A percentile compares a stretch with the other conserved stretches of the same genome.
phyloP scores from a whole-genome alignment of 2,888 invertebrate species.

The Agriotes lineatus region DNA sequence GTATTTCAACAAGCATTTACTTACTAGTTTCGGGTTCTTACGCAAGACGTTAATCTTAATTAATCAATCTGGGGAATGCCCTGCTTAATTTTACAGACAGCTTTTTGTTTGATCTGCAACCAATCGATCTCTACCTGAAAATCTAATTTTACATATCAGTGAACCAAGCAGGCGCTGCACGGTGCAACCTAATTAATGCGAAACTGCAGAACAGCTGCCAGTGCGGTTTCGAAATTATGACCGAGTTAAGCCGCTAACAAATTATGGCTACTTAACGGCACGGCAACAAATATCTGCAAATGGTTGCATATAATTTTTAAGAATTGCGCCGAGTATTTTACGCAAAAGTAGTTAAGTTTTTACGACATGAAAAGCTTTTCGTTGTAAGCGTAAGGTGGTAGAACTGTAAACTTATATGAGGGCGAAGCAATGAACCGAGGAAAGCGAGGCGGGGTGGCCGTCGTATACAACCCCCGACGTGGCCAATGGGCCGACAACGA shows the following conservation, averaged over 20 bases:
- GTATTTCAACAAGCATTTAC: no score
- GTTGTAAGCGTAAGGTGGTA: constrained; percentile 30
- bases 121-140: background rate
- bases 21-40: no score
- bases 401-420: constrained; percentile 36
- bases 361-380: constrained; percentile 28
- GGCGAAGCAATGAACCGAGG: constrained; percentile 42
- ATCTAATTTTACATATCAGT: constrained; percentile 4
- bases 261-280: background rate
- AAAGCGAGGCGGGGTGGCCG: constrained; percentile 34
- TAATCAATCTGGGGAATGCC: no score
- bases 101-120: background rate
- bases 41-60: no score
- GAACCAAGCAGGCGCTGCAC: background rate
- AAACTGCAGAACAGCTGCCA: background rate
- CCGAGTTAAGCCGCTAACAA: background rate
- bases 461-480: constrained; percentile 40
- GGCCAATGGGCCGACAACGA: constrained; percentile 41
- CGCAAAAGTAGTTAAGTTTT: constrained; percentile 21
- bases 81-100: no score
- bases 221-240: background rate
- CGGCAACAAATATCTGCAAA: background rate
- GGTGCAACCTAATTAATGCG: background rate
- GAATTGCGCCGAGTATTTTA: background rate
- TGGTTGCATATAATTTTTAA: background rate